Evolutionary conservation across 2,888 invertebrate species (phyloP), one percentile per base, ranked within the genome.

Genomic region (Polia nebulosa): DNA sequence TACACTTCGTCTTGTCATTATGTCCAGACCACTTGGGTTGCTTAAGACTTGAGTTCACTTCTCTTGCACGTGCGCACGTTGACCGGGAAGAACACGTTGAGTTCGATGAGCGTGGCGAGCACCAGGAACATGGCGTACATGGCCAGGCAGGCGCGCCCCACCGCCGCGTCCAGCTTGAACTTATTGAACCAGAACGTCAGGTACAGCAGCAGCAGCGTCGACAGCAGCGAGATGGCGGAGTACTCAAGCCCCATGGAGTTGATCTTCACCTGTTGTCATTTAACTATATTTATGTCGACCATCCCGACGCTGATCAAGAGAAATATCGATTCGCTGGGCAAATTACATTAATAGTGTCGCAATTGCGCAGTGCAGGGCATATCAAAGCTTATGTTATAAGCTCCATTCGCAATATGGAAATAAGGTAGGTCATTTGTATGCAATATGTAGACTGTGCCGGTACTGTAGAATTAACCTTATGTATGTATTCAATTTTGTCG

Each of bases 21-120:
- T 70, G 84, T 88, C 88, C 85, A 85, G 80, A 82, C 77, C 88
- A 89, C 87, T 87, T 72, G 49, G 68, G 51, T 52, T 70, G 65
- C 73, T 86, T 93, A 94, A 84, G 90, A 89, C 76, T 91, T 92
- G 72, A 94, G 90, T 89, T 95, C 94, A 83, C 86, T 90, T 89
- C 97, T 96, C 90, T 96, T 96, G 94, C 99, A 99, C 74, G 98
- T 98, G 83, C 98, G 98, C 84, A 98, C 96, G 95, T 98, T 99
- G 85, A 99, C 98, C 86, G 97, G 97, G 96, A 98, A 98, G 97
- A 99, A 99, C 79, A 98, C 98, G 93, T 99, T 99, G 87, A 99
- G 96, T 96, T 99, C 99, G 88, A 98, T 99, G 85, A 99, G 96
- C 78, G 98, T 98, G 63, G 99, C 98, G 81, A 99, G 96, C 62